Base-by-base conservation (phyloP, 2,797 vertebrate species). In the Chelonia mydas region DNA sequence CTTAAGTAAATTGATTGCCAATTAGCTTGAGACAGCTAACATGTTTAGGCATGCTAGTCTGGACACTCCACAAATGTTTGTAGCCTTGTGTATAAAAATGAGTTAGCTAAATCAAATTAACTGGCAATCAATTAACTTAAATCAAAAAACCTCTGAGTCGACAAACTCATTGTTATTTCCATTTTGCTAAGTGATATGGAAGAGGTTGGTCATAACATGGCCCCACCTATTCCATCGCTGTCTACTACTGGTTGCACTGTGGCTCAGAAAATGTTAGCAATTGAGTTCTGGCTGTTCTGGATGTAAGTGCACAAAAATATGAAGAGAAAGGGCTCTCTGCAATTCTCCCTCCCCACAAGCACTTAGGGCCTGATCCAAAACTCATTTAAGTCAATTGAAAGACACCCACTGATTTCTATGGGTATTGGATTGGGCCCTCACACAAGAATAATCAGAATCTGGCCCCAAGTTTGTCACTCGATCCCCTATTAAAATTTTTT, bases 281-380 rank as follows among this genome's bases (percentile, higher is more conserved):
- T 3, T n/a, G 47, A 57, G 51, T 21, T 76, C 21, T 33, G 17
- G 41, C 50, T 12, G 28, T 15, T 81, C 45, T 19, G 13, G 45
- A 41, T 55, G 27, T 0, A 1, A n/a, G 23, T 25, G 49, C 33
- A n/a, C 45, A 37, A 50, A 88, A 41, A 68, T 68, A 23, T 45
- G 16, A n/a, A 33, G 33, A 47, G 37, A 2, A 4, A 6, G 21
- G 61, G 15, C 23, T 5, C 41, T 47, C 61, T 0, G 0, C 81
- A 25, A 25, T 27, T 59, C 72, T 41, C 47, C 72, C 1, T 1
- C 16, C 31, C 45, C 55, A 33, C 4, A 72, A 83, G 31, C 16
- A 12, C 0, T 0, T 33, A 72, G 55, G 47, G 37, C 37, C 31
- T 86, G 45, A 21, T 7, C 53, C 57, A 45, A 45, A 41, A 74